Percentiles rank a stretch among this genome's conserved stretches.
Conservation (phyloP, 2,797 vertebrate species). For the Pangasius mekongensis region DNA sequence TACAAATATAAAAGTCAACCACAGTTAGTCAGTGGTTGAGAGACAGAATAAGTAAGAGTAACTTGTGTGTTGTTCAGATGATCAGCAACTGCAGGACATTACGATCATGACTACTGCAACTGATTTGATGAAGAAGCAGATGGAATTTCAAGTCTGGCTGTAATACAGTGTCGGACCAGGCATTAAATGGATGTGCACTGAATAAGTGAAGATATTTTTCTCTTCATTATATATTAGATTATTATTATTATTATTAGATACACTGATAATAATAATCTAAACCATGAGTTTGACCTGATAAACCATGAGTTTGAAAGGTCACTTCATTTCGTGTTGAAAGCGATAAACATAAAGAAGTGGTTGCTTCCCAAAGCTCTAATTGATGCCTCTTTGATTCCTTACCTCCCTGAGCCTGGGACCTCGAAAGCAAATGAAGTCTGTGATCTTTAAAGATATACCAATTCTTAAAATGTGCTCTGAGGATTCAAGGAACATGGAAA, state of each 20-base stretch:
- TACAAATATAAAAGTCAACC: not conserved
- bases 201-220: not conserved
- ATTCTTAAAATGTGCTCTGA: not conserved
- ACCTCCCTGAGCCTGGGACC: not conserved
- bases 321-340: slow-evolving; percentile 70
- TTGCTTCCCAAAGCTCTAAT: not conserved
- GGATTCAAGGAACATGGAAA: not conserved
- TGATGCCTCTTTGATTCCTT: not conserved
- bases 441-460: not conserved
- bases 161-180: slow-evolving; percentile 74
- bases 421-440: not conserved
- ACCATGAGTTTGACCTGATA: slow-evolving; percentile 43
- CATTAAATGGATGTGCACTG: slow-evolving; percentile 60
- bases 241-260: slow-evolving; percentile 66
- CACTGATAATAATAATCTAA: too few species aligned
- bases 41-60: not conserved
- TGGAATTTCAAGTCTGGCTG: slow-evolving; percentile 80
- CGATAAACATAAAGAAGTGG: slow-evolving; percentile 24
- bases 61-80: slow-evolving; percentile 51
- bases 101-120: slow-evolving; percentile 73
- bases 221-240: slow-evolving; percentile 10
- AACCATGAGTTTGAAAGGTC: slow-evolving; percentile 68
- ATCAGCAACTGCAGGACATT: slow-evolving; percentile 65
- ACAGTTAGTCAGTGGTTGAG: not conserved
- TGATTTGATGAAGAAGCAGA: slow-evolving; percentile 79